Conservation (phyloP, 2,888 invertebrate genomes). For the Lasioglossum zephyrum region DNA sequence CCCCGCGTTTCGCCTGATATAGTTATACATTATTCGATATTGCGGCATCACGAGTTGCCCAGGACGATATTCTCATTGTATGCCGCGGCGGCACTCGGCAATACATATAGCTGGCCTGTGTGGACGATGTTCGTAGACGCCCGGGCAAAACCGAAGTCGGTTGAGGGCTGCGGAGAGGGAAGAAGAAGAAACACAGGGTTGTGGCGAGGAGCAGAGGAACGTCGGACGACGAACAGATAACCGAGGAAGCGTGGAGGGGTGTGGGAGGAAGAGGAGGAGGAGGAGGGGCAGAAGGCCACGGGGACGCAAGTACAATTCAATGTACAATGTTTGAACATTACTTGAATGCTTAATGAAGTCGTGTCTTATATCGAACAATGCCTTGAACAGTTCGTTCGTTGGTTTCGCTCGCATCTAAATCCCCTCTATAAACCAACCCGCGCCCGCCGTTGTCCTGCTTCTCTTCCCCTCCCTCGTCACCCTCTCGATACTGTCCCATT, state of each 20-base stretch:
- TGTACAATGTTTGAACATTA: constrained; percentile 81
- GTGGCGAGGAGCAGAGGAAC: neutral
- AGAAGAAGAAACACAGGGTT: constrained; percentile 10
- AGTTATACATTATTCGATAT: constrained; percentile 81
- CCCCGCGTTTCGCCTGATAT: constrained; percentile 66
- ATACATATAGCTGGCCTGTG: constrained; percentile 46
- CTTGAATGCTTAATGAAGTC: constrained; percentile 83
- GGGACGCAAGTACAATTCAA: constrained; percentile 78
- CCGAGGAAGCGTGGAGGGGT: constrained; percentile 29
- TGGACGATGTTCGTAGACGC: constrained; percentile 62
- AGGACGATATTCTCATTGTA: constrained; percentile 80
- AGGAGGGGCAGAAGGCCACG: constrained; percentile 54
- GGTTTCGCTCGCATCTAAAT: constrained; percentile 75
- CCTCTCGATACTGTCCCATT: constrained; percentile 56
- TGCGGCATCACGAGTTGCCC: constrained; percentile 79
- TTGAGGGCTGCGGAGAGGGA: neutral
- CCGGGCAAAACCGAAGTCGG: constrained; percentile 55
- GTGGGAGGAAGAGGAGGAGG: constrained; percentile 31
- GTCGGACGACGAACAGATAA: neutral
- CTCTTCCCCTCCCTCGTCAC: constrained; percentile 46
- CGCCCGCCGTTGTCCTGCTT: constrained; percentile 57
- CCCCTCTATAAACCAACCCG: constrained; percentile 74
- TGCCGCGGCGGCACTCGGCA: constrained; percentile 64
- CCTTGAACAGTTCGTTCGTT: constrained; percentile 73
- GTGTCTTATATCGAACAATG: constrained; percentile 82